Conservation (phyloP, 37 sponge, comb jelly and placozoan genomes). For the Dysidea cf. avara region DNA sequence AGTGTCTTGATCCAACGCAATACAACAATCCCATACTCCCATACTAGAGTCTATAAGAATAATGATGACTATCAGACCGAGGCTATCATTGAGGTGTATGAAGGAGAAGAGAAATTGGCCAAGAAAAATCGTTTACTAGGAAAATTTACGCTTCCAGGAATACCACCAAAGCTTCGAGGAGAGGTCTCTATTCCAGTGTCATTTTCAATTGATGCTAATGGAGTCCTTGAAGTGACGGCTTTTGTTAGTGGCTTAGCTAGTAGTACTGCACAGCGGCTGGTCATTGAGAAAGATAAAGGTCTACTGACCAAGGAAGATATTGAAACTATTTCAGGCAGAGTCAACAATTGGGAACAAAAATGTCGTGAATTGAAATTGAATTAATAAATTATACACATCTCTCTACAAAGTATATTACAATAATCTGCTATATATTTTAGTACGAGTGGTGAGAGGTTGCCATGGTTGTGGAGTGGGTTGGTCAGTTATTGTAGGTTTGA, state of each 20-base stretch:
- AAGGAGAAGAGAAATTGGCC: slow-evolving; percentile 82
- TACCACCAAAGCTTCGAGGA: slow-evolving; percentile 81
- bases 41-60: slow-evolving; percentile 77
- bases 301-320: slow-evolving; percentile 72
- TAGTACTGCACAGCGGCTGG: slow-evolving; percentile 55
- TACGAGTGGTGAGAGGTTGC: too few species aligned
- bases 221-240: slow-evolving; percentile 83
- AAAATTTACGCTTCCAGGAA: slow-evolving; percentile 71
- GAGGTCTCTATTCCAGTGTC: slow-evolving; percentile 73
- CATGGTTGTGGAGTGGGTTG: too few species aligned
- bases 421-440: too few species aligned
- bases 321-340: slow-evolving; percentile 23
- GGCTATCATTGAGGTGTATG: slow-evolving; percentile 83
- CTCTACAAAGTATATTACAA: too few species aligned
- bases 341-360: slow-evolving; percentile 72
- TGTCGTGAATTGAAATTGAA: slow-evolving; percentile 76
- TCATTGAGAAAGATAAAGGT: slow-evolving; percentile 93
- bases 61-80: slow-evolving; percentile 86
- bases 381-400: slow-evolving; percentile 11
- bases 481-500: too few species aligned
- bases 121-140: slow-evolving; percentile 80
- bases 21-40: slow-evolving; percentile 90
- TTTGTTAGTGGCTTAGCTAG: slow-evolving; percentile 67
- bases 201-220: slow-evolving; percentile 82
- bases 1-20: slow-evolving; percentile 77